phyloP scores from a whole-genome alignment of 2,888 invertebrate species.

The Pyralis farinalis region DNA sequence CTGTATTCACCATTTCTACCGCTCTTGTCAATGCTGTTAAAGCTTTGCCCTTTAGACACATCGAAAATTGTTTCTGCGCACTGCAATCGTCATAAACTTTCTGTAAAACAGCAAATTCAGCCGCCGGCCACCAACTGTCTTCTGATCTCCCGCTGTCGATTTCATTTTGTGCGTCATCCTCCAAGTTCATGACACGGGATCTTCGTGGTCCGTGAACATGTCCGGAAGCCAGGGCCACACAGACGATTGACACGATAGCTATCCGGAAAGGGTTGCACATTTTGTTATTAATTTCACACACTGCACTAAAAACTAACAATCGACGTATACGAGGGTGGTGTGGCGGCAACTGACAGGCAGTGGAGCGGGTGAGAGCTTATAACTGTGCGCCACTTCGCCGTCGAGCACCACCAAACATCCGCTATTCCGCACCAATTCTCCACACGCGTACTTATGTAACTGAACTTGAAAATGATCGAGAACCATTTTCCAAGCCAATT shows the following conservation, averaged over 20 bases:
- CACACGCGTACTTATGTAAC: conserved; percentile 79
- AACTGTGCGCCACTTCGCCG: conserved; percentile 72
- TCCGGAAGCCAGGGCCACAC: conserved; percentile 59
- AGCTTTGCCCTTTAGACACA: conserved; percentile 83
- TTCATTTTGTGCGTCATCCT: conserved; percentile 67
- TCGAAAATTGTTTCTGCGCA: conserved; percentile 79
- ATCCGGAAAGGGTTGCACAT: conserved; percentile 75
- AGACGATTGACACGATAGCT: conserved; percentile 65
- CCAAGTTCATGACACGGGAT: conserved; percentile 66
- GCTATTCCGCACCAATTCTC: conserved; percentile 81
- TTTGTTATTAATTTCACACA: conserved; percentile 53
- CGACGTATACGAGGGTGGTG: conserved; percentile 67
- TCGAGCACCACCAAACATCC: conserved; percentile 78
- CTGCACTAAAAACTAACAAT: conserved; percentile 64
- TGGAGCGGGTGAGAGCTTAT: conserved; percentile 71
- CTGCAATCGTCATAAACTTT: conserved; percentile 84
- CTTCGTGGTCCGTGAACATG: conserved; percentile 68
- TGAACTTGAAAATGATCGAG: conserved; percentile 81
- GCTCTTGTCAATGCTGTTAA: conserved; percentile 80
- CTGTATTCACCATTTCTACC: conserved; percentile 76
- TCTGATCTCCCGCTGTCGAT: conserved; percentile 74
- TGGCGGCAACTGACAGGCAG: conserved; percentile 67
- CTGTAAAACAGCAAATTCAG: conserved; percentile 80
- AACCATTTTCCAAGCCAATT: conserved; percentile 80
- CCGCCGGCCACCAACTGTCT: conserved; percentile 78